These are phyloP conservation scores for Crambe crambe DNA, from an alignment of 37 sponge, comb jelly and placozoan genomes.

Conservation along the genomic window DNA sequence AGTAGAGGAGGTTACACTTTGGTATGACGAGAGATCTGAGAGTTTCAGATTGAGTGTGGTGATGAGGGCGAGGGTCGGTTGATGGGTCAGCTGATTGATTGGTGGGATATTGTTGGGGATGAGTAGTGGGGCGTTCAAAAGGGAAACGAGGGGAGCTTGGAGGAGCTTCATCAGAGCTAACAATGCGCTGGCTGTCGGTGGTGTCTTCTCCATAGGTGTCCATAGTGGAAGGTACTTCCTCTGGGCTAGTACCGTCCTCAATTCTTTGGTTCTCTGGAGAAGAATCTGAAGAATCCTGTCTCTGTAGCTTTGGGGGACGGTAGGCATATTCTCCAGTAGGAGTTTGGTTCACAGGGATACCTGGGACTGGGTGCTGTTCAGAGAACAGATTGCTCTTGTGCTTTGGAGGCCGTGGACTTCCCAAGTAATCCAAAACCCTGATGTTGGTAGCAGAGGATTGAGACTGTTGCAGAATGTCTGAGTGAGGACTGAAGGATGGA, in stretches of 20 bases:
- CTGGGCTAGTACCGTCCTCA: slow-evolving; percentile 12
- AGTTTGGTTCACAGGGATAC: neutral
- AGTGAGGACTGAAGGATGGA: neutral
- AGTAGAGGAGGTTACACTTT: slow-evolving; percentile 32
- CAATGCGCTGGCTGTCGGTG: slow-evolving; percentile 8
- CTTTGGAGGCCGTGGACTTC: neutral
- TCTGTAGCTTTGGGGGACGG: neutral
- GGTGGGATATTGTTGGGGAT: no score
- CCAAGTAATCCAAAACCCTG: neutral
- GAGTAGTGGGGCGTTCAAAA: neutral
- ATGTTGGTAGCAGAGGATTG: neutral
- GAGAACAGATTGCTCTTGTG: neutral
- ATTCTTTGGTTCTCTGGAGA: neutral
- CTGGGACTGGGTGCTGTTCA: neutral
- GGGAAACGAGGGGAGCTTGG: neutral
- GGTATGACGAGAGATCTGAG: neutral
- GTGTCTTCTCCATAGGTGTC: slow-evolving; percentile 33
- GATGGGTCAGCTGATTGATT: neutral
- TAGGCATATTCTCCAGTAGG: no score
- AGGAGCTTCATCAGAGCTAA: slow-evolving; percentile 21
- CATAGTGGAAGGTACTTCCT: slow-evolving; percentile 7
- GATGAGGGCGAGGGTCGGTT: neutral
- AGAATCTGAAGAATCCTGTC: neutral
- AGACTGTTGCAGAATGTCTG: no score
- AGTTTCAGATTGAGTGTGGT: neutral